A percentile compares a stretch with the other conserved stretches of the same genome.
These are phyloP conservation scores for Lasioglossum figueresi DNA, from an alignment of 2,888 invertebrate genomes.

Conservation along the genomic window DNA sequence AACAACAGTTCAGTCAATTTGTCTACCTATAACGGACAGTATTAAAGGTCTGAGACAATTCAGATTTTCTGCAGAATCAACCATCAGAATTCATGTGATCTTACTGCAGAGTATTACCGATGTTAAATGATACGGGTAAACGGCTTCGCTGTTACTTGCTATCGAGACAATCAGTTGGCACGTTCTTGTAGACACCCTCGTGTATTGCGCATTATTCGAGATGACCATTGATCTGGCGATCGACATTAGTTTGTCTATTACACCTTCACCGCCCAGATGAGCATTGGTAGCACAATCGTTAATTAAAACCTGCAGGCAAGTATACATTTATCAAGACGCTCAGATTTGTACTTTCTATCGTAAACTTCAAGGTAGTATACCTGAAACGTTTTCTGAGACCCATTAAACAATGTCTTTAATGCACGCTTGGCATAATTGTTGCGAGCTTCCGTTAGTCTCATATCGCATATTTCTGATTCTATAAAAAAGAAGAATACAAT, in stretches of 20 bases:
- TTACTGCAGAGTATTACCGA: slow-evolving; percentile 74
- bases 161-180: slow-evolving; percentile 82
- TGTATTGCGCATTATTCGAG: slow-evolving; percentile 82
- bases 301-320: slow-evolving; percentile 75
- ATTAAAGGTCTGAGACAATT: neutral
- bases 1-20: slow-evolving; percentile 80
- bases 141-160: slow-evolving; percentile 80
- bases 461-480: slow-evolving; percentile 81
- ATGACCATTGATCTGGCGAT: slow-evolving; percentile 82
- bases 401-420: slow-evolving; percentile 81
- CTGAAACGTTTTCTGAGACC: slow-evolving; percentile 82
- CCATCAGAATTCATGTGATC: slow-evolving; percentile 21
- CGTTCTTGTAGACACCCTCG: slow-evolving; percentile 80
- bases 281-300: slow-evolving; percentile 81
- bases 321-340: neutral
- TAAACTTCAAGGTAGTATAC: slow-evolving; percentile 62
- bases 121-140: slow-evolving; percentile 81
- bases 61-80: neutral
- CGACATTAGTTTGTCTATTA: slow-evolving; percentile 81
- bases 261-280: slow-evolving; percentile 80
- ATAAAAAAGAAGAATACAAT: slow-evolving; percentile 14
- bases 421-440: slow-evolving; percentile 81
- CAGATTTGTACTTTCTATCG: neutral
- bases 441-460: slow-evolving; percentile 78
- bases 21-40: slow-evolving; percentile 76